Evolutionary conservation across 2,888 invertebrate genomes (phyloP), one percentile per base, ranked within the genome.

Genomic region (Melinopterus prodromus): DNA sequence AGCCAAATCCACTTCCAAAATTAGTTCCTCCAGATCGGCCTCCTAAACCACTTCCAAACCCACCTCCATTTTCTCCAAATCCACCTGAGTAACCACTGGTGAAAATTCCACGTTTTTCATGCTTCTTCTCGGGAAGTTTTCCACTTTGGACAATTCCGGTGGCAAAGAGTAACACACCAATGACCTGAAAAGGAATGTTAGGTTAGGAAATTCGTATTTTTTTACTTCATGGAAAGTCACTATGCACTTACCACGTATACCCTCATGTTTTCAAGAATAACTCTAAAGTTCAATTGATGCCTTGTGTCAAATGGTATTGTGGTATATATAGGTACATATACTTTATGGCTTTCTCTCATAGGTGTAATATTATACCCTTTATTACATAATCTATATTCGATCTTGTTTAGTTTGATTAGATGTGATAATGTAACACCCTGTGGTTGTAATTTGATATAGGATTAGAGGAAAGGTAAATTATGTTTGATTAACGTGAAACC

Each of bases 111-210:
- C 74, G 74, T 74, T 74, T 74, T 35, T 74, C 74, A 7, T 7
- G 12, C 16, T n/a, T 70, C 69, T 76, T 79, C 76, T 38, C 79
- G 69, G 77, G 15, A 75, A 80, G 80, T 69, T 82, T 82, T 77
- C 83, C 81, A 78, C 80, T 71, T 75, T 36, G n/a, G 81, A 76
- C 74, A 78, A 77, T 53, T 53, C 53, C 53, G 53, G 53, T 53
- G 75, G 84, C 83, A 53, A 85, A 85, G 26, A 85, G 72, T 15
- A 83, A 83, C 37, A 84, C 79, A 69, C 83, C 87, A 71, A 86
- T 81, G 76, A 87, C 83, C 89, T 89, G 83, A 1, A 84, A 83
- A 15, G 80, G 78, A 74, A 74, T 7, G 2, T 53, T 53, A 53
- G 9, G 12, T 53, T 53, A 53, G 5, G 53, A 53, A 53, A 6